Evolutionary conservation across 2,113 vertebrate genomes (phyloP).

Genomic region (Pelobates fuscus): DNA sequence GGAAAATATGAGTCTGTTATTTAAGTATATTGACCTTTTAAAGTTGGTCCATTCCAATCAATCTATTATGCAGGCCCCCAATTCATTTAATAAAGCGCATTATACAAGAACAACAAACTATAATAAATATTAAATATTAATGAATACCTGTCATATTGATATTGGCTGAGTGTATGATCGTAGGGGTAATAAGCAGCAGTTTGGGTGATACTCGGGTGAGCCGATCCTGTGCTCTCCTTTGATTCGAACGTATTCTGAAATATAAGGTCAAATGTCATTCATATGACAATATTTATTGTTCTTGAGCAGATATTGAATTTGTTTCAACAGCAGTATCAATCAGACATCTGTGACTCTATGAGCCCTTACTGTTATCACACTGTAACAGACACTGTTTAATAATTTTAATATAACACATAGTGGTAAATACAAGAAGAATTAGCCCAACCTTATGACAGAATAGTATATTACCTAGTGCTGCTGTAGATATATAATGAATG

Average conservation of each 20-base stretch:
- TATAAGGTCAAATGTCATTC: constrained; percentile 38
- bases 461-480: constrained; percentile 29
- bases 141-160: constrained; percentile 92
- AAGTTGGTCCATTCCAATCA: too few relatives aligned
- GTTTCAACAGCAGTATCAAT: neutral
- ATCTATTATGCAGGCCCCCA: too few relatives aligned
- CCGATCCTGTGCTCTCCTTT: constrained; percentile 87
- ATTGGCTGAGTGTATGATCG: constrained; percentile 91
- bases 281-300: constrained; percentile 17
- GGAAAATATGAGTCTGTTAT: too few relatives aligned
- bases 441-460: constrained; percentile 32
- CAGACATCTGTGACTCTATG: neutral
- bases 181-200: constrained; percentile 89
- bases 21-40: too few relatives aligned
- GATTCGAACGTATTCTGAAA: constrained; percentile 91
- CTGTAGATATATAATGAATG: constrained; percentile 41
- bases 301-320: neutral
- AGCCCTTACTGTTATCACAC: constrained; percentile 23
- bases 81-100: neutral
- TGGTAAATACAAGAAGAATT: constrained; percentile 42
- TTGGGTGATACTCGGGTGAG: constrained; percentile 88
- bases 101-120: neutral
- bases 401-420: constrained; percentile 31
- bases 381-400: constrained; percentile 30
- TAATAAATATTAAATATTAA: constrained; percentile 24